phyloP scores from a whole-genome alignment of 1,140 invertebrate genomes.

The Lanistes nyassanus region DNA sequence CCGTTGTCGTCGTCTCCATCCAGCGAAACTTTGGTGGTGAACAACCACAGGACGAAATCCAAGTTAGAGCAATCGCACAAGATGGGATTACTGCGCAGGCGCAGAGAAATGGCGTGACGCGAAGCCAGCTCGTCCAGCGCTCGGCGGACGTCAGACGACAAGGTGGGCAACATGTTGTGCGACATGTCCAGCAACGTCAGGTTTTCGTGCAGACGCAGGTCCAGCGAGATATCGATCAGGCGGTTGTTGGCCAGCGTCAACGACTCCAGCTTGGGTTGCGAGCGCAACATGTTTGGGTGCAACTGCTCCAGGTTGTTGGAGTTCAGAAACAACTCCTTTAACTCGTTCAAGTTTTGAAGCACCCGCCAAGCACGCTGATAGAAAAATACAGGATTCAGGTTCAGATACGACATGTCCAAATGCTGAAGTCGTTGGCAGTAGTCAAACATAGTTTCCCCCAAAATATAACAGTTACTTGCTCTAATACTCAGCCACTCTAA shows the following conservation, averaged over 20 bases:
- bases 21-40: background rate
- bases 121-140: conserved; percentile 5
- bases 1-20: conserved; percentile 9
- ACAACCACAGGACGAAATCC: conserved; percentile 15
- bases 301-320: background rate
- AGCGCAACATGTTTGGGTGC: background rate
- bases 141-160: no score
- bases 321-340: conserved; percentile 2
- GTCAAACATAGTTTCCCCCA: background rate
- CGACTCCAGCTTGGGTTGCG: background rate
- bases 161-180: background rate
- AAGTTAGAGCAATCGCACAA: conserved; percentile 12
- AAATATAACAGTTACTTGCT: background rate
- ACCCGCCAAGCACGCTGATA: background rate
- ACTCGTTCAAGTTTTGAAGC: background rate
- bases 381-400: background rate
- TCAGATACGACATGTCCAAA: background rate
- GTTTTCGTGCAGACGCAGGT: background rate
- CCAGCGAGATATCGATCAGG: background rate
- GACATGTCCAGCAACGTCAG: conserved; percentile 7
- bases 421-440: background rate
- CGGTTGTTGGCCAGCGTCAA: background rate
- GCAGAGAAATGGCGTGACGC: conserved; percentile 11
- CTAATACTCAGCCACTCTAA: background rate
- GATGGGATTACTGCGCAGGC: conserved; percentile 16